Percentiles rank a stretch among this genome's conserved stretches.
phyloP scores from a whole-genome alignment of 2,888 invertebrate species.

The Ophion slaviceki region DNA sequence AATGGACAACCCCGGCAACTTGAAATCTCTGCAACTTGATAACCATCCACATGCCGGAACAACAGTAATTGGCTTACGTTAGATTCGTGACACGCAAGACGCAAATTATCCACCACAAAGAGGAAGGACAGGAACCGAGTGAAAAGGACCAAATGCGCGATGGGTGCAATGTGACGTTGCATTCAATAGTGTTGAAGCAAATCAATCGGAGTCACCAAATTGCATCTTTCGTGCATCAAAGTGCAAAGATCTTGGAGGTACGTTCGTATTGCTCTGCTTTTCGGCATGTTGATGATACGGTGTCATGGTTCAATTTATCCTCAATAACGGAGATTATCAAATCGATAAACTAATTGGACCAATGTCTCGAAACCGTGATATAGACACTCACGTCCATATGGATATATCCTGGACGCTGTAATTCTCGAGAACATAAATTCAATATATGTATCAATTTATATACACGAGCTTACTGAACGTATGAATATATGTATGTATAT shows the following conservation, averaged over 20 bases:
- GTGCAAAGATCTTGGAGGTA: no score
- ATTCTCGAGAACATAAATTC: slow-evolving; percentile 21
- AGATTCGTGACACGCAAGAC: neutral
- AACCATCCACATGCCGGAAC: neutral
- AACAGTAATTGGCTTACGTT: neutral
- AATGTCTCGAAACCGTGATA: no score
- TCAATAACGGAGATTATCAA: neutral
- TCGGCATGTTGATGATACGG: no score
- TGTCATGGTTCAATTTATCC: neutral
- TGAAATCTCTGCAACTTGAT: neutral
- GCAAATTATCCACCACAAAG: neutral
- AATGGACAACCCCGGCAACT: neutral
- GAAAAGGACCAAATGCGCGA: no score
- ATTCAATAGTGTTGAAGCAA: no score
- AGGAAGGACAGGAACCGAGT: no score
- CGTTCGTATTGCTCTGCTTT: no score
- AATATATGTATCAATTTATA: slow-evolving; percentile 5
- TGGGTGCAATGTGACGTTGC: no score
- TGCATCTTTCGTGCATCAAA: no score
- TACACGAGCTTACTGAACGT: neutral
- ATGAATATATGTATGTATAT: neutral
- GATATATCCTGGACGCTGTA: neutral
- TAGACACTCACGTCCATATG: no score
- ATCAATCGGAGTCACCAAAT: no score
- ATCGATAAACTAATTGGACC: no score